Percentiles rank a stretch among this genome's conserved stretches.
These are phyloP conservation scores for Spialia ferax DNA, from an alignment of 2,888 invertebrate species.

Conservation along the genomic window DNA sequence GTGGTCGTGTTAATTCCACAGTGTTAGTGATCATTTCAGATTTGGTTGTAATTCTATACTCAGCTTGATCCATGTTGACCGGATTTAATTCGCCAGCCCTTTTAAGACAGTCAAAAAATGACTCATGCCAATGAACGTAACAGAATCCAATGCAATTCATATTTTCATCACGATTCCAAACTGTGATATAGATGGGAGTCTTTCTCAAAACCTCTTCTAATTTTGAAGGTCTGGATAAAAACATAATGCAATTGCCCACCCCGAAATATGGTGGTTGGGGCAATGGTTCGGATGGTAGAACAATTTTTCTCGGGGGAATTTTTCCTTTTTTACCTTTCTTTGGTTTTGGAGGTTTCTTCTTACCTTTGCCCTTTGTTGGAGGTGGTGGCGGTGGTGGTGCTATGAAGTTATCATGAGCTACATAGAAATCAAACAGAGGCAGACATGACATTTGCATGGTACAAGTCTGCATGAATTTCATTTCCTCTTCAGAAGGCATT, in stretches of 20 bases:
- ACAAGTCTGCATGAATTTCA: conserved; percentile 80
- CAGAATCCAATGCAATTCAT: conserved; percentile 76
- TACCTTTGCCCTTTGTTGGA: conserved; percentile 61
- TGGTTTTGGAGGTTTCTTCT: conserved; percentile 58
- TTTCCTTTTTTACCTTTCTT: conserved; percentile 65
- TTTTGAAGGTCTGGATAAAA: conserved; percentile 74
- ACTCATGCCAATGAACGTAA: conserved; percentile 72
- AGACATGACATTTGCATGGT: conserved; percentile 77
- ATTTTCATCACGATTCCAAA: conserved; percentile 79
- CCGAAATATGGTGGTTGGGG: conserved; percentile 81
- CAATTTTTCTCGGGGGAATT: conserved; percentile 57
- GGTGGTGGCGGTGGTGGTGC: conserved; percentile 76
- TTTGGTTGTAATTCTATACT: conserved; percentile 68
- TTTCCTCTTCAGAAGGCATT: conserved; percentile 77
- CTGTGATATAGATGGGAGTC: conserved; percentile 75
- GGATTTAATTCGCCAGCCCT: conserved; percentile 70
- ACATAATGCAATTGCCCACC: conserved; percentile 77
- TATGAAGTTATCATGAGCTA: conserved; percentile 81
- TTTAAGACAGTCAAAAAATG: conserved; percentile 70
- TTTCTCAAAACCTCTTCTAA: conserved; percentile 69
- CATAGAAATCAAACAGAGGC: conserved; percentile 76
- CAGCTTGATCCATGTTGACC: conserved; percentile 71
- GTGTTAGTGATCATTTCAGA: conserved; percentile 76
- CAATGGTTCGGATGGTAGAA: conserved; percentile 75
- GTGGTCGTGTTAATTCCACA: conserved; percentile 64